A percentile compares a stretch with the other conserved stretches of the same genome.
phyloP scores from a whole-genome alignment of 2,888 invertebrate genomes.

The Leuctra nigra region DNA sequence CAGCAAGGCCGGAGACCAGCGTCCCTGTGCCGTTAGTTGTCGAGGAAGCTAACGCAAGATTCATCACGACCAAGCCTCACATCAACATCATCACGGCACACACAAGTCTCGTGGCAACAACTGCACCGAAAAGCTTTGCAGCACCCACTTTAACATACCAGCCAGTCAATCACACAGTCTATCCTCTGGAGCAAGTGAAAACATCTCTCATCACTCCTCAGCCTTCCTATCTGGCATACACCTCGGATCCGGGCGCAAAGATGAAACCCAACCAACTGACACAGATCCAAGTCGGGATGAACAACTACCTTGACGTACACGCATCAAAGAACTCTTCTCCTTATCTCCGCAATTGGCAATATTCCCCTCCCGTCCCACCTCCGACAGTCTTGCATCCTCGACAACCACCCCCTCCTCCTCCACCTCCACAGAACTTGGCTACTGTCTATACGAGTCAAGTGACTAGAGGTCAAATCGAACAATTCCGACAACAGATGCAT shows the following conservation, averaged over 20 bases:
- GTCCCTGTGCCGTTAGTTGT: constrained; percentile 31
- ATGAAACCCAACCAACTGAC: constrained; percentile 44
- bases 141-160: constrained; percentile 39
- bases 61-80: constrained; percentile 69
- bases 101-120: constrained; percentile 58
- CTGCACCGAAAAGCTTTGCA: constrained; percentile 53
- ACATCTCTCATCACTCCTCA: constrained; percentile 23
- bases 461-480: constrained; percentile 70
- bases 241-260: constrained; percentile 39
- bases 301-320: constrained; percentile 56
- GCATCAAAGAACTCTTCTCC: constrained; percentile 43
- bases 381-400: constrained; percentile 49
- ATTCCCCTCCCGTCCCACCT: constrained; percentile 54
- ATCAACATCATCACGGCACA: constrained; percentile 71
- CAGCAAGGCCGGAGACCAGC: constrained; percentile 35
- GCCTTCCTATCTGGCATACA: constrained; percentile 14
- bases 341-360: constrained; percentile 17
- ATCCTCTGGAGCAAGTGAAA: constrained; percentile 26
- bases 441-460: constrained; percentile 64
- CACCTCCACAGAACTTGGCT: constrained; percentile 59
- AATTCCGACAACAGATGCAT: constrained; percentile 82
- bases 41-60: constrained; percentile 67
- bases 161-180: constrained; percentile 10
- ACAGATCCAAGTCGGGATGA: constrained; percentile 51
- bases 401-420: constrained; percentile 41